A percentile compares a stretch with the other conserved stretches of the same genome.
These are phyloP conservation scores for Rhamnusium bicolor DNA, from an alignment of 2,888 invertebrate species.

Conservation along the genomic window DNA sequence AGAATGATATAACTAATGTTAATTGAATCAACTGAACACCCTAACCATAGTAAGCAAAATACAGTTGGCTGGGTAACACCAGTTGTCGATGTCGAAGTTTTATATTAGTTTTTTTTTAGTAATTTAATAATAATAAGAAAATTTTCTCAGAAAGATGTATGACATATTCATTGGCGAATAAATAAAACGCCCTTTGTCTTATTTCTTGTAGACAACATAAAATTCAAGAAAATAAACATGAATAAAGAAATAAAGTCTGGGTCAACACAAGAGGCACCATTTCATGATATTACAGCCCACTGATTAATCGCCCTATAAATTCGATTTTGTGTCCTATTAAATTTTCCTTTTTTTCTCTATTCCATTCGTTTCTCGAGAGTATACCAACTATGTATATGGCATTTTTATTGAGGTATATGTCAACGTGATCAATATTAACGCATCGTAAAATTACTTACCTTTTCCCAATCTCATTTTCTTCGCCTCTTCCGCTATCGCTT, in stretches of 20 bases:
- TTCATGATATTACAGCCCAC: background rate
- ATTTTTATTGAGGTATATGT: background rate
- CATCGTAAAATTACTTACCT: conserved; percentile 68
- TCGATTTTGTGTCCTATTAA: background rate
- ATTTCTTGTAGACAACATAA: background rate
- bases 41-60: too few species aligned
- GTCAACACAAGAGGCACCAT: background rate
- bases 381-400: background rate
- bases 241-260: background rate
- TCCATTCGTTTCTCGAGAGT: background rate
- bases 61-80: too few species aligned
- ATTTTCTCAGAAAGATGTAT: too few species aligned
- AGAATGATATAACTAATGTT: too few species aligned
- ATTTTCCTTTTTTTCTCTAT: background rate
- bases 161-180: too few species aligned
- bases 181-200: background rate
- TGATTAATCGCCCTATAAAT: background rate
- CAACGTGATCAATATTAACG: background rate
- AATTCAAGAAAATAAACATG: background rate
- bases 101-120: too few species aligned
- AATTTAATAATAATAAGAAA: too few species aligned
- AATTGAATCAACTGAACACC: too few species aligned
- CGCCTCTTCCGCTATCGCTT: conserved; percentile 70
- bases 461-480: conserved; percentile 66
- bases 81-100: too few species aligned